Conservation (phyloP, 2,113 vertebrate species). For the Carassius auratus region DNA sequence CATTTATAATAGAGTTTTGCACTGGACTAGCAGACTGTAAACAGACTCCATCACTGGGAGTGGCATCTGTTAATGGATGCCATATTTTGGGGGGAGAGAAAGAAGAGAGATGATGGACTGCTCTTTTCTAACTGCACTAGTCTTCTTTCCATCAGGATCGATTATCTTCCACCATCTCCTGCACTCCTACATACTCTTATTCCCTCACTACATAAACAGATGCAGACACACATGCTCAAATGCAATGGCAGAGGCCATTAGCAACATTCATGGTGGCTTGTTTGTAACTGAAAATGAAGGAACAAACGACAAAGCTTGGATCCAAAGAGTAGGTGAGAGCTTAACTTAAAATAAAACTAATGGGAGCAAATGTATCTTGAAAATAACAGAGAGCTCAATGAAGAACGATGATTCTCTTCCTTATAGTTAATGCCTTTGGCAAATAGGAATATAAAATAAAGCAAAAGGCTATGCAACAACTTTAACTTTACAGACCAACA, state of each 20-base stretch:
- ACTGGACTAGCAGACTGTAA: background rate
- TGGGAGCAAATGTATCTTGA: background rate
- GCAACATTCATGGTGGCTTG: background rate
- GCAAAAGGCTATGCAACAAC: background rate
- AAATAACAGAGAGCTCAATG: background rate
- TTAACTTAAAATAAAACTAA: background rate
- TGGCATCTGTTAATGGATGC: background rate
- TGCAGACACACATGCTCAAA: constrained; percentile 8
- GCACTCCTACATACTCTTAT: constrained; percentile 43
- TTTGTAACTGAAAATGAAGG: background rate
- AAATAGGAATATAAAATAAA: background rate
- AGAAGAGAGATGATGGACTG: background rate
- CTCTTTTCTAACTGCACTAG: constrained; percentile 28
- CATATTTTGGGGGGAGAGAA: background rate
- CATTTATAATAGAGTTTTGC: background rate
- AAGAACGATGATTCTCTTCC: background rate
- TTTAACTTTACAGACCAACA: background rate
- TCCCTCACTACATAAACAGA: constrained; percentile 20
- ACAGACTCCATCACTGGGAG: background rate
- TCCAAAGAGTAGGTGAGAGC: background rate
- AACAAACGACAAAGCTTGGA: constrained; percentile 12
- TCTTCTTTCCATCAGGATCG: constrained; percentile 31
- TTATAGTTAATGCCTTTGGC: background rate
- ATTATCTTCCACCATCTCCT: constrained; percentile 41
- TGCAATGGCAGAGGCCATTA: constrained; percentile 17